These are phyloP conservation scores for Heliconius melpomene DNA, from an alignment of 1,140 invertebrate genomes.

Conservation along the genomic window DNA sequence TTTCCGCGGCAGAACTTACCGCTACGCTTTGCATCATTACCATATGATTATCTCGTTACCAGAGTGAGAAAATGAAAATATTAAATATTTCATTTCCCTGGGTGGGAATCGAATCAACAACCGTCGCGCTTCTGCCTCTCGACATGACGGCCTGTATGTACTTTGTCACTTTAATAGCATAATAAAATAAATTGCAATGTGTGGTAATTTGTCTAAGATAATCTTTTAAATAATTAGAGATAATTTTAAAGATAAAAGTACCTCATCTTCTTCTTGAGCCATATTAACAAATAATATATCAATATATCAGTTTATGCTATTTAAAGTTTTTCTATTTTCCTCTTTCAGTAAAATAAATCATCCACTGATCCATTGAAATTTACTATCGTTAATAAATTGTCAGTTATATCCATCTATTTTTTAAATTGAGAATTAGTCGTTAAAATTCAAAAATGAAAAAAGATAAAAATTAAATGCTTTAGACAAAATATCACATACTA, in stretches of 20 bases:
- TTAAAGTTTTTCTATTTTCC: not conserved
- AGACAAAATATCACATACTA: not conserved
- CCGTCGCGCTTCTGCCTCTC: too few species aligned
- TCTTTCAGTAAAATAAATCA: not conserved
- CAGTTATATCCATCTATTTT: not conserved
- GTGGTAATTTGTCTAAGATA: not conserved
- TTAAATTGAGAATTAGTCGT: not conserved
- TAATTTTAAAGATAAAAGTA: constrained; percentile 27
- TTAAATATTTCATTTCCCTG: too few species aligned
- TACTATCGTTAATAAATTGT: not conserved
- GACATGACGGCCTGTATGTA: too few species aligned
- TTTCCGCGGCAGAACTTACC: too few species aligned
- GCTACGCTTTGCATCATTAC: too few species aligned
- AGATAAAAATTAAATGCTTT: too few species aligned
- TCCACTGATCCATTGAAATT: not conserved
- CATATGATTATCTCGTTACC: too few species aligned
- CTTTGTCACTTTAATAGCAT: too few species aligned
- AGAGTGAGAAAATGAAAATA: too few species aligned
- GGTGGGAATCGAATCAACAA: too few species aligned
- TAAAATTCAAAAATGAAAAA: not conserved
- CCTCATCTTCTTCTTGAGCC: constrained; percentile 63
- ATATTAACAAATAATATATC: constrained; percentile 26
- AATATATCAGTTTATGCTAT: not conserved
- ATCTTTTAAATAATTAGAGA: not conserved
- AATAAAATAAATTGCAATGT: too few species aligned